These are phyloP conservation scores for Oreochromis spilurus DNA, from an alignment of 2,113 vertebrate species.

Conservation along the genomic window DNA sequence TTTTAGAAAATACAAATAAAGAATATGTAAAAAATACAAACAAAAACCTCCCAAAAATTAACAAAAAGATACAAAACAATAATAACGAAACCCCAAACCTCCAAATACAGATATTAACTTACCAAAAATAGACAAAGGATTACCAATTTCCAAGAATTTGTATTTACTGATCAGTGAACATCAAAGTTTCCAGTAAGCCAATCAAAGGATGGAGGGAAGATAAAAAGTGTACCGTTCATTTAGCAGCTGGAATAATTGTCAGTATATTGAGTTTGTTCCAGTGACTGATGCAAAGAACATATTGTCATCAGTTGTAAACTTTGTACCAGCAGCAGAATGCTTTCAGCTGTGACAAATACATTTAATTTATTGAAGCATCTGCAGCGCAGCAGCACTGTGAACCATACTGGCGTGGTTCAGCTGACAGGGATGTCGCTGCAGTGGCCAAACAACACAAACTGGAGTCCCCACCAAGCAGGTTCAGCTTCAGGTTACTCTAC, in stretches of 20 bases:
- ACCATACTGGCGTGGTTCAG: background rate
- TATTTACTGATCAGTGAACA: background rate
- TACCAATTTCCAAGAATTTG: background rate
- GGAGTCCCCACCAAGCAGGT: background rate
- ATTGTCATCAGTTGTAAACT: background rate
- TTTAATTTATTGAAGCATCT: background rate
- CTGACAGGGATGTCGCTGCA: background rate
- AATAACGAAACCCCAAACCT: background rate
- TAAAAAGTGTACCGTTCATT: background rate
- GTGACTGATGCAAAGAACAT: background rate
- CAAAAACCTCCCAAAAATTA: background rate
- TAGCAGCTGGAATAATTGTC: background rate
- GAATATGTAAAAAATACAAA: background rate
- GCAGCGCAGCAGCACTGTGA: background rate
- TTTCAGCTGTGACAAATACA: background rate
- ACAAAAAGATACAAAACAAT: background rate
- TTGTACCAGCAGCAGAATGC: background rate
- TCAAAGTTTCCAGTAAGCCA: background rate
- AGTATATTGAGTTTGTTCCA: background rate
- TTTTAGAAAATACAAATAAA: background rate
- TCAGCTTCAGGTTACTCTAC: background rate
- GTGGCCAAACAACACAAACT: background rate
- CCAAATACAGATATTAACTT: background rate
- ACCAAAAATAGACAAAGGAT: background rate
- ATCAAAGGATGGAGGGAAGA: background rate